Conservation (phyloP, 2,888 invertebrate species). For the Caenorhabditis sp. region DNA sequence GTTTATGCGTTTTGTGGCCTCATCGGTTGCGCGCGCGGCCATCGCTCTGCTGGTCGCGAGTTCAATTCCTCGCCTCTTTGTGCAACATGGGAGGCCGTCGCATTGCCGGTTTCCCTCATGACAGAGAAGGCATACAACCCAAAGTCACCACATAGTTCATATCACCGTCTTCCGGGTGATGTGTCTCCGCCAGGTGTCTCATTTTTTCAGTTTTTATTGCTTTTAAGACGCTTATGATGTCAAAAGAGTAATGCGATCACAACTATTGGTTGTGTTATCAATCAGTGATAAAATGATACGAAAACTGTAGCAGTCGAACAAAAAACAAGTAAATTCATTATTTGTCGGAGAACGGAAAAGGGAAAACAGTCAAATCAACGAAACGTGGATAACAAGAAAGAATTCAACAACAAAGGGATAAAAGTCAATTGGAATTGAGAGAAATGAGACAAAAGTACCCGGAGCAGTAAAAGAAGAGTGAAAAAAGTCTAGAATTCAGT, state of each 20-base stretch:
- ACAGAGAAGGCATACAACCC: slow-evolving; percentile 44
- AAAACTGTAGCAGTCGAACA: no score
- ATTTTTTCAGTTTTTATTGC: slow-evolving; percentile 28
- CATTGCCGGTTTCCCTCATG: neutral
- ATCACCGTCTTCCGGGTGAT: slow-evolving; percentile 45
- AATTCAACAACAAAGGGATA: slow-evolving; percentile 2
- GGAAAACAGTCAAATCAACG: slow-evolving; percentile 33
- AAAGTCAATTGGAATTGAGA: neutral
- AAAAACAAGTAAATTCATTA: no score
- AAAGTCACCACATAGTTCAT: slow-evolving; percentile 60
- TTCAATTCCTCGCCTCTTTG: slow-evolving; percentile 34
- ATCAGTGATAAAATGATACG: no score
- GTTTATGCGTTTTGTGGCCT: slow-evolving; percentile 22
- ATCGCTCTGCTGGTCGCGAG: neutral
- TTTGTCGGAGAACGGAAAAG: neutral
- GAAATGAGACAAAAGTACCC: slow-evolving; percentile 8
- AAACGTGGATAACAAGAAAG: slow-evolving; percentile 34
- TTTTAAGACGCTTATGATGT: slow-evolving; percentile 8
- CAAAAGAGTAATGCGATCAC: neutral
- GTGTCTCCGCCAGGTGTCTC: slow-evolving; percentile 62
- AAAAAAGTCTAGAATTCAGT: neutral
- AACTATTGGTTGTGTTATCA: no score
- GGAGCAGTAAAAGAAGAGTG: slow-evolving; percentile 4
- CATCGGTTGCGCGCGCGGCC: slow-evolving; percentile 7
- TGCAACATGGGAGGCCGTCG: slow-evolving; percentile 4